Percentiles rank a stretch among this genome's conserved stretches.
phyloP scores from a whole-genome alignment of 2,888 invertebrate genomes.

The Xestia ashworthii region DNA sequence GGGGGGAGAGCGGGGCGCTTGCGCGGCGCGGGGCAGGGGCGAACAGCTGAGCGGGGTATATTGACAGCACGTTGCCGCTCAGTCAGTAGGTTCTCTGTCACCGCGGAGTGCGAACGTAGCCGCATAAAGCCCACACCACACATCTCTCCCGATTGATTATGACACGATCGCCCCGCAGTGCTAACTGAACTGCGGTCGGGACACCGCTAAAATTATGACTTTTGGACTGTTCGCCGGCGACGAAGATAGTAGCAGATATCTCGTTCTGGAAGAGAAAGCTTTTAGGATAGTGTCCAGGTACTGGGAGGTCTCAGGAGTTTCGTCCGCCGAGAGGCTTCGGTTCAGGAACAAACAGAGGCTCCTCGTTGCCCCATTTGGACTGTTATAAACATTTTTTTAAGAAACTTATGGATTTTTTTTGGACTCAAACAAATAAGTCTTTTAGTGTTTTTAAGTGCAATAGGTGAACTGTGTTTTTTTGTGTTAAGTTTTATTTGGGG shows the following conservation, averaged over 20 bases:
- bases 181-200: slow-evolving; percentile 87
- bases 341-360: slow-evolving; percentile 82
- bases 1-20: slow-evolving; percentile 78
- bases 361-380: slow-evolving; percentile 81
- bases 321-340: slow-evolving; percentile 86
- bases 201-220: slow-evolving; percentile 89
- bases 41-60: slow-evolving; percentile 92
- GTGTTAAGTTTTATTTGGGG: slow-evolving; percentile 78
- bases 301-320: slow-evolving; percentile 86
- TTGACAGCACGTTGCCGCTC: slow-evolving; percentile 90
- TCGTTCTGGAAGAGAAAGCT: slow-evolving; percentile 86
- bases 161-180: slow-evolving; percentile 87
- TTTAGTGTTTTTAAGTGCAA: slow-evolving; percentile 85
- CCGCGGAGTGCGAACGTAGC: slow-evolving; percentile 88
- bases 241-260: slow-evolving; percentile 87
- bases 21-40: slow-evolving; percentile 82
- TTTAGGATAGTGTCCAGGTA: slow-evolving; percentile 89
- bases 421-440: slow-evolving; percentile 76
- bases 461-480: slow-evolving; percentile 89
- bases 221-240: slow-evolving; percentile 88
- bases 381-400: slow-evolving; percentile 78
- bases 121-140: slow-evolving; percentile 74
- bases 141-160: slow-evolving; percentile 81
- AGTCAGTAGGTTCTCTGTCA: slow-evolving; percentile 91
- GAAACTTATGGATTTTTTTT: slow-evolving; percentile 74